Conservation (phyloP, 2,888 invertebrate genomes). For the Ophonus ardosiacus region DNA sequence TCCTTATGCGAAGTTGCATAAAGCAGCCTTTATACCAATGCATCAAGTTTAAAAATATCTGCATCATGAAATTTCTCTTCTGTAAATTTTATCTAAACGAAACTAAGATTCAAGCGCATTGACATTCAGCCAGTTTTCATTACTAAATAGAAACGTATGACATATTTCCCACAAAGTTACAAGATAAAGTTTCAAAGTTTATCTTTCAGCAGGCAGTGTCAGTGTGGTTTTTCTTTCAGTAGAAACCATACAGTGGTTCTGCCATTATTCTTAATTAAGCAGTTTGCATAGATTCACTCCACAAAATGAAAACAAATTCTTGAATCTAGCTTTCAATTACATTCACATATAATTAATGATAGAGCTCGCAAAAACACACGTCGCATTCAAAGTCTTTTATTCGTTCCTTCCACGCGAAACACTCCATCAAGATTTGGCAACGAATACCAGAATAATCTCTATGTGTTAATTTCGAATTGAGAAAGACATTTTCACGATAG, state of each 20-base stretch:
- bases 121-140: too few species aligned
- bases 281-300: not conserved
- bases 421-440: not conserved
- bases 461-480: too few species aligned
- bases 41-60: too few species aligned
- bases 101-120: too few species aligned
- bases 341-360: not conserved
- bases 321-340: not conserved
- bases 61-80: too few species aligned
- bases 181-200: not conserved
- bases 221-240: not conserved
- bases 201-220: not conserved
- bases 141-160: too few species aligned
- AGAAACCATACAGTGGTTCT: not conserved
- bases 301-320: not conserved
- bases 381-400: not conserved
- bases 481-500: too few species aligned
- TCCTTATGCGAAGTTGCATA: too few species aligned
- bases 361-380: not conserved
- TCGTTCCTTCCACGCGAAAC: not conserved
- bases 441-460: not conserved
- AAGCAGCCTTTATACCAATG: too few species aligned
- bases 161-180: not conserved
- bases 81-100: too few species aligned
- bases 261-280: not conserved